phyloP scores from a whole-genome alignment of 2,113 vertebrate species.

The Nyctibius bracteatus region DNA sequence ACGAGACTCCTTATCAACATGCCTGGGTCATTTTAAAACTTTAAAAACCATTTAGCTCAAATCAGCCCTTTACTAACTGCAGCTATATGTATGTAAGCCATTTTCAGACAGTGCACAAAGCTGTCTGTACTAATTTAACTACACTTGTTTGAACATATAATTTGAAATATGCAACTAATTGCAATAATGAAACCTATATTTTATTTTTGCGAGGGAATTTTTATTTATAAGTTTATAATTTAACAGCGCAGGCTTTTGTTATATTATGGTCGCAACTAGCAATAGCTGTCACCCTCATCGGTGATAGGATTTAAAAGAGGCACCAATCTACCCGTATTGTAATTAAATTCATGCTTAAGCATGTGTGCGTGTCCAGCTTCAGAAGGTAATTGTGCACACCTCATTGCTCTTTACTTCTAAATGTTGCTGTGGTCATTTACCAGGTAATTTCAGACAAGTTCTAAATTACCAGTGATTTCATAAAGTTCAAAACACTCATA shows the following conservation, averaged over 20 bases:
- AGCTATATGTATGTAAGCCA: not conserved
- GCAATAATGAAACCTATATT: not conserved
- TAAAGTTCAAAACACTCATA: not conserved
- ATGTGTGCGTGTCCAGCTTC: not conserved
- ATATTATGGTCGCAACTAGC: not conserved
- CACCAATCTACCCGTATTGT: not conserved
- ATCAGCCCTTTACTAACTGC: not conserved
- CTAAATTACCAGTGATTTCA: constrained; percentile 24
- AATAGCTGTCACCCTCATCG: not conserved
- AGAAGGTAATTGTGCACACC: constrained; percentile 42
- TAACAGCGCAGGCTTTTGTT: not conserved
- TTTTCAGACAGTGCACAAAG: not conserved
- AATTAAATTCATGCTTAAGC: constrained; percentile 28
- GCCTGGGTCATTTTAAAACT: not conserved
- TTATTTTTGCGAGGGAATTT: not conserved
- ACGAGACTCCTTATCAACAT: not conserved
- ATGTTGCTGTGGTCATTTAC: constrained; percentile 50
- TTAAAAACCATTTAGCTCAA: not conserved
- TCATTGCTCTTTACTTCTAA: constrained; percentile 58
- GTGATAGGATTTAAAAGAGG: not conserved
- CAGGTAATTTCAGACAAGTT: constrained; percentile 43
- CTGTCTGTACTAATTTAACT: not conserved
- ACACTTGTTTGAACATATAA: not conserved
- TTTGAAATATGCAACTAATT: not conserved
- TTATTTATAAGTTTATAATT: not conserved